phyloP scores from a whole-genome alignment of 2,113 vertebrate genomes.

The Limnothrissa miodon region DNA sequence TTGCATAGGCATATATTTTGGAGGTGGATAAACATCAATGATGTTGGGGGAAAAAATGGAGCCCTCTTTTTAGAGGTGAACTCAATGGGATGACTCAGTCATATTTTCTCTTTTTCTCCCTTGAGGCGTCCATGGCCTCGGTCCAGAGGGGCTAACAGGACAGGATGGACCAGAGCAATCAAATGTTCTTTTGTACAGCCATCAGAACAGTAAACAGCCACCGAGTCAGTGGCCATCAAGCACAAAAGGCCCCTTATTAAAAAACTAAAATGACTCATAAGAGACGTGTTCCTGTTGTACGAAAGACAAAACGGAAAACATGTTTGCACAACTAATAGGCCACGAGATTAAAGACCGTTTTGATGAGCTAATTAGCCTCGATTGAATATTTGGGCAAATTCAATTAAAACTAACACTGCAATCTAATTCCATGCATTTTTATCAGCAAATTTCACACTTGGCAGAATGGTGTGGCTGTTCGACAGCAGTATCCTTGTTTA shows the following conservation, averaged over 20 bases:
- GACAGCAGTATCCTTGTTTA: neutral
- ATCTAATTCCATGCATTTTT: neutral
- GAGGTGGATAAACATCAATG: conserved; percentile 17
- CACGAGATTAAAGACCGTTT: neutral
- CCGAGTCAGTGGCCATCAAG: neutral
- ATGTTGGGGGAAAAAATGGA: neutral
- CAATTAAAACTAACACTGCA: conserved; percentile 3
- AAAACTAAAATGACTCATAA: neutral
- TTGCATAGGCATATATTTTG: neutral
- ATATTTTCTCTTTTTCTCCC: neutral
- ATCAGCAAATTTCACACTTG: conserved; percentile 13
- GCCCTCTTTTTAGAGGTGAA: neutral
- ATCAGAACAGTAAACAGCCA: neutral
- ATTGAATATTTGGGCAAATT: conserved; percentile 12
- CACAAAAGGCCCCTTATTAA: neutral
- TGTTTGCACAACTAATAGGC: neutral
- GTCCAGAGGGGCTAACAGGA: neutral
- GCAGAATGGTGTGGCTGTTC: neutral
- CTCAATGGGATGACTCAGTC: neutral
- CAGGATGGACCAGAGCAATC: neutral
- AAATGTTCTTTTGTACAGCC: neutral
- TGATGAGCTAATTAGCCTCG: neutral
- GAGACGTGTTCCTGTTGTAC: conserved; percentile 4
- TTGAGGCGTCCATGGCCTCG: neutral
- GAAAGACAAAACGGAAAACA: neutral